Percentiles rank a stretch among this genome's conserved stretches.
These are phyloP conservation scores for Liposcelis brunnea DNA, from an alignment of 2,888 invertebrate species.

Conservation along the genomic window DNA sequence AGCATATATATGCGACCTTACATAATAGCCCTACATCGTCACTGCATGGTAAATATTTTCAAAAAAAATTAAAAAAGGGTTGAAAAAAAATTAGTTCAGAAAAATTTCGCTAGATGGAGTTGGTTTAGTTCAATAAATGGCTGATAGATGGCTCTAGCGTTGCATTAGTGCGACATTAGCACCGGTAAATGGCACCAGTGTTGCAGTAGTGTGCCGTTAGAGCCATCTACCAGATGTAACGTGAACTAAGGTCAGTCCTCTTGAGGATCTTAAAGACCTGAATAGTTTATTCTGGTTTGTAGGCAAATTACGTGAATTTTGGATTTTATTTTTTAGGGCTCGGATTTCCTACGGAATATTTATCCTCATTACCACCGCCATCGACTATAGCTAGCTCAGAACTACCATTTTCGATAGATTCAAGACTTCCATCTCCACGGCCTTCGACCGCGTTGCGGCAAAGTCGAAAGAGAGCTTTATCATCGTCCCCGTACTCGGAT, in stretches of 20 bases:
- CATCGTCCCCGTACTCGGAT: constrained; percentile 89
- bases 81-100: no score
- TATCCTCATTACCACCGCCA: constrained; percentile 37
- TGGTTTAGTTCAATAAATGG: no score
- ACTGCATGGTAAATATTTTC: constrained; percentile 51
- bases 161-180: no score
- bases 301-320: background rate
- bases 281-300: constrained; percentile 12
- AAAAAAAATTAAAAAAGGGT: no score
- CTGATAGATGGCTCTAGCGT: no score
- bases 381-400: constrained; percentile 70
- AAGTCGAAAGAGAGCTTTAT: constrained; percentile 79
- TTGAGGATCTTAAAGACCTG: no score
- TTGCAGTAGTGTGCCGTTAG: no score
- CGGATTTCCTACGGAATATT: constrained; percentile 43
- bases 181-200: no score
- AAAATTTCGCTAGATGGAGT: no score
- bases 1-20: constrained; percentile 56
- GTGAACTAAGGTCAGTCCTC: no score
- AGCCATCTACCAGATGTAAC: no score
- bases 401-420: constrained; percentile 77
- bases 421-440: constrained; percentile 51
- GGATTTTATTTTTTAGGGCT: no score
- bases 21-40: constrained; percentile 48
- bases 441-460: constrained; percentile 36